Base-by-base conservation (phyloP, 2,797 vertebrate species). In the Orientallactaga sibirica region DNA sequence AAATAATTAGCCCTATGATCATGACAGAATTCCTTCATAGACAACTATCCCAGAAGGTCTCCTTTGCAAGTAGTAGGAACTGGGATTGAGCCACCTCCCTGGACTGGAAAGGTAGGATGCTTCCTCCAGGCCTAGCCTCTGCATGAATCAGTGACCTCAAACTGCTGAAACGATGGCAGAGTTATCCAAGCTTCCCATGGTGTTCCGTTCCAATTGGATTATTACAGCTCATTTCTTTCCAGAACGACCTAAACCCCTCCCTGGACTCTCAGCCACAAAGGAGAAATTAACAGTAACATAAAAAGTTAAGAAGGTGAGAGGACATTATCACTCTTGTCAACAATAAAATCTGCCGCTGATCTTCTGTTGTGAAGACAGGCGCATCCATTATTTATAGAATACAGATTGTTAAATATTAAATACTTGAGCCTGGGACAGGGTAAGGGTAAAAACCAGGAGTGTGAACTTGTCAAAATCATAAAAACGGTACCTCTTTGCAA, bases 361-460 rank as follows among this genome's bases (percentile, higher is more conserved):
- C 96, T 94, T 96, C 94, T 88, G 96, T 92, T 97, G 97, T 94
- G 95, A 96, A 97, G 98, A 97, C 94, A 96, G 97, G 94, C 64
- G 29, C 4, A 85, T 98, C 95, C 97, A 98, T 98, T 98, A 98
- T 98, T 98, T 97, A 98, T 92, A 94, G 97, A 97, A 97, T 76
- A 94, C 91, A 80, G 96, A 96, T 97, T 71, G 93, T 98, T 97
- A 98, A 98, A 98, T 97, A 98, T 97, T 93, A 98, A 98, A 97
- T 96, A 97, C 97, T 98, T 93, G 95, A 98, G 97, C 95, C 97
- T 96, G 95, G 97, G 98, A 98, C 95, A 96, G 92, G 88, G 94
- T 8, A 10, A 98, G 97, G 97, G 97, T 94, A 98, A 98, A 58
- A 98, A 92, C 86, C 90, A 95, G 87, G 90, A 97, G 95, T 29